phyloP scores from a whole-genome alignment of 2,797 vertebrate species.

The Ataeniobius toweri region DNA sequence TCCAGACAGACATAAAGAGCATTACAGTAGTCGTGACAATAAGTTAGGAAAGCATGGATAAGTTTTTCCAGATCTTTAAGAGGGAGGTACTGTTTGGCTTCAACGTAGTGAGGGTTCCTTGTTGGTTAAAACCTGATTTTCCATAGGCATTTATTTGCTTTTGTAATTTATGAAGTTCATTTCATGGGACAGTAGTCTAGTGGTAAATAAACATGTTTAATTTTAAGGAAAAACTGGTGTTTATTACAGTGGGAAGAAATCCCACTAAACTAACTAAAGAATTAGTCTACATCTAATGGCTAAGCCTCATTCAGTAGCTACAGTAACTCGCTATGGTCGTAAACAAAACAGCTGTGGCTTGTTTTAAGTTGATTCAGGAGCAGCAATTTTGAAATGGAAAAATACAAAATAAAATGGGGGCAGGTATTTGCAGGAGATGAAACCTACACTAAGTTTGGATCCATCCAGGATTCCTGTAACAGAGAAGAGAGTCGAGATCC shows the following conservation, averaged over 20 bases:
- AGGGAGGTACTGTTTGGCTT: neutral
- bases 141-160: neutral
- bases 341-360: neutral
- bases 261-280: neutral
- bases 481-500: neutral
- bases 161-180: neutral
- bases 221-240: neutral
- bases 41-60: neutral
- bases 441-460: neutral
- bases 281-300: neutral
- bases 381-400: neutral
- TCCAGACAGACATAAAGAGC: neutral
- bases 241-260: neutral
- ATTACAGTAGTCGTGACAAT: neutral
- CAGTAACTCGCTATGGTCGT: neutral
- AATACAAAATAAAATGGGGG: neutral
- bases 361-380: slow-evolving; percentile 1
- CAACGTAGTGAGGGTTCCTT: neutral
- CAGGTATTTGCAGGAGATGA: neutral
- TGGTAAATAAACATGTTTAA: neutral
- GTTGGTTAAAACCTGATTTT: neutral
- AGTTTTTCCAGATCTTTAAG: neutral
- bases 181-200: neutral
- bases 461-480: neutral
- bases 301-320: neutral